phyloP scores from a whole-genome alignment of 2,888 invertebrate species.

The Agonopterix arenella region DNA sequence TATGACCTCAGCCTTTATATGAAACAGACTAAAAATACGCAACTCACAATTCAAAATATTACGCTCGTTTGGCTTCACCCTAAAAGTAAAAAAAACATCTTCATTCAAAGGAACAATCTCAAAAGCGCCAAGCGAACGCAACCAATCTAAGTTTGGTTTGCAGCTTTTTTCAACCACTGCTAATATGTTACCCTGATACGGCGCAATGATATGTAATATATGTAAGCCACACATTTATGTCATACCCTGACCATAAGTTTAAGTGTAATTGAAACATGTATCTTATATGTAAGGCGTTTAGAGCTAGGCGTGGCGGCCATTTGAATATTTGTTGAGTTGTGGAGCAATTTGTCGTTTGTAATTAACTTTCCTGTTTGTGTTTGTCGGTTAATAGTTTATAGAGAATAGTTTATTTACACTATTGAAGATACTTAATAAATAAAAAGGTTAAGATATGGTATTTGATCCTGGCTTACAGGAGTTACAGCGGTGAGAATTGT shows the following conservation, averaged over 20 bases:
- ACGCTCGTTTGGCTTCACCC: too few species aligned
- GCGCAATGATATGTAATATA: slow-evolving; percentile 29
- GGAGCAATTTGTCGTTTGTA: slow-evolving; percentile 20
- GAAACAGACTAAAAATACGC: too few species aligned
- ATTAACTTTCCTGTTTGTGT: slow-evolving; percentile 8
- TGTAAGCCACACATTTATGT: slow-evolving; percentile 42
- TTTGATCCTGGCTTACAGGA: too few species aligned
- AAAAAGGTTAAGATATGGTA: too few species aligned
- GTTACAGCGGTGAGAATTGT: too few species aligned
- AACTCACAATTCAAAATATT: too few species aligned
- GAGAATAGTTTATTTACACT: background rate
- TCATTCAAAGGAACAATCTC: too few species aligned
- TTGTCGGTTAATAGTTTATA: too few species aligned
- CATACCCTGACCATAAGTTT: slow-evolving; percentile 51
- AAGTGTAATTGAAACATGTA: slow-evolving; percentile 59
- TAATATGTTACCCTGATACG: slow-evolving; percentile 57
- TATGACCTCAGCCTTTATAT: too few species aligned
- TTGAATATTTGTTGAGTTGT: slow-evolving; percentile 19
- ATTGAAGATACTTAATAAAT: too few species aligned
- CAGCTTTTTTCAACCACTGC: slow-evolving; percentile 40
- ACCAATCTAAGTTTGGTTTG: slow-evolving; percentile 24
- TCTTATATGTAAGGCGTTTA: slow-evolving; percentile 20
- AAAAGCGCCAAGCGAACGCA: slow-evolving; percentile 17
- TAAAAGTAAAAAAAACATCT: too few species aligned
- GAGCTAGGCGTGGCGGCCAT: slow-evolving; percentile 24